phyloP scores from a whole-genome alignment of 92 coral and sea anemone species.

The Phenganax subtilis region DNA sequence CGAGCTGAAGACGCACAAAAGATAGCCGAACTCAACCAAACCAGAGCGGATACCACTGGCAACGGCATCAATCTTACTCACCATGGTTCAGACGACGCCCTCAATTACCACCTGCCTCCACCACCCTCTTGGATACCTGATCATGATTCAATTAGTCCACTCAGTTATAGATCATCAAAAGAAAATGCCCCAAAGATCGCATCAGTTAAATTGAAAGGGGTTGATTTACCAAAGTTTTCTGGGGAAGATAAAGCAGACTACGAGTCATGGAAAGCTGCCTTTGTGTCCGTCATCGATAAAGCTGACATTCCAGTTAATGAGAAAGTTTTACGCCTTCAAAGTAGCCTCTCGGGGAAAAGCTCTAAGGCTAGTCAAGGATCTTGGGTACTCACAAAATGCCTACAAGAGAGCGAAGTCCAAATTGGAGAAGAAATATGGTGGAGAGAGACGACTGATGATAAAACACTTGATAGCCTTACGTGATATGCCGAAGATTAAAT shows the following conservation, averaged over 20 bases:
- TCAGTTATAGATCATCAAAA: not conserved
- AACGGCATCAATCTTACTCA: too few relatives aligned
- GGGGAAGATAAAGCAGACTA: conserved; percentile 49
- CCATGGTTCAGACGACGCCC: not conserved
- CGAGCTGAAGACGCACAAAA: conserved; percentile 49
- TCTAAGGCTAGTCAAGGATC: conserved; percentile 13
- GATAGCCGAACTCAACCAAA: conserved; percentile 41
- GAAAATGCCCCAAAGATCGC: not conserved
- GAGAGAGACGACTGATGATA: conserved; percentile 41
- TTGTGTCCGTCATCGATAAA: conserved; percentile 42
- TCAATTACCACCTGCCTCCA: not conserved
- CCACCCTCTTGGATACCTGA: not conserved
- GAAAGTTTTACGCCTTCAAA: conserved; percentile 39
- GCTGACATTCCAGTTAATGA: conserved; percentile 44
- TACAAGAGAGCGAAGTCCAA: conserved; percentile 25
- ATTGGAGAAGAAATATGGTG: conserved; percentile 35
- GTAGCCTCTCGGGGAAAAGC: conserved; percentile 13
- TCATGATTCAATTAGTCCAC: too few relatives aligned
- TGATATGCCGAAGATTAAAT: conserved; percentile 30
- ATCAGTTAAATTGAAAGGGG: conserved; percentile 40
- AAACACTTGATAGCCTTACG: conserved; percentile 27
- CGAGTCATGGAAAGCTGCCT: conserved; percentile 52
- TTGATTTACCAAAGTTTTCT: conserved; percentile 47
- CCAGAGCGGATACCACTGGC: conserved; percentile 36
- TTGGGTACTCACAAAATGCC: conserved; percentile 20